Base-by-base conservation (phyloP, 2,797 vertebrate genomes). In the Schizopygopsis pylzovi region DNA sequence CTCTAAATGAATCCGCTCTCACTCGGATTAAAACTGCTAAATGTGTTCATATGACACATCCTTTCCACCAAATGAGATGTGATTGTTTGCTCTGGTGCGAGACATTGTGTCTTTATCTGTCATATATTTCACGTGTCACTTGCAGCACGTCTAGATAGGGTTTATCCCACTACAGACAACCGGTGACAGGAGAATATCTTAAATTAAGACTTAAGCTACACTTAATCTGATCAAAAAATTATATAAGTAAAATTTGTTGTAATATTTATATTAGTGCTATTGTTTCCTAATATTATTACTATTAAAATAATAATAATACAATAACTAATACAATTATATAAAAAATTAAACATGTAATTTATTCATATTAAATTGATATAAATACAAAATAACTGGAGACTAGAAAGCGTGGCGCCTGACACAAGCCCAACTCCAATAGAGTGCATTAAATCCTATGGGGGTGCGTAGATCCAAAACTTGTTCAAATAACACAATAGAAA, bases 1-100 rank as follows among this genome's bases (percentile, higher is more conserved):
- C 43, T n/a, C 10, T 67, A 65, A 52, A 65, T 33, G 43, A 75
- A 75, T 79, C 43, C 28, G 9, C 79, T 7, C 22, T 83, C 82
- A 77, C 56, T 54, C 54, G 37, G 72, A 39, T 25, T 54, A 84
- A 68, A 63, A 41, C 45, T 1, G 63, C 39, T 78, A 33, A 76
- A 84, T 68, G 37, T 52, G 61, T 68, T 83, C 73, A 22, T 45
- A 39, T 72, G 28, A 72, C 8, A 33, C 25, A 49, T 68, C 37
- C 12, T 81, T n/a, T 15, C 22, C 28, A 82, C 70, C 28, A 22
- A 75, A 75, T 75, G n/a, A 63, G 52, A 72, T 28, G 52, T 33
- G 37, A 82, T 59, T 45, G 70, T 73, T 71, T 82, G 49, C 33
- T 81, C 16, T n/a, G 28, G 28, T 54, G 16, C 37, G 70, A 1